phyloP scores from a whole-genome alignment of 2,888 invertebrate genomes.

The Melolontha melolontha region DNA sequence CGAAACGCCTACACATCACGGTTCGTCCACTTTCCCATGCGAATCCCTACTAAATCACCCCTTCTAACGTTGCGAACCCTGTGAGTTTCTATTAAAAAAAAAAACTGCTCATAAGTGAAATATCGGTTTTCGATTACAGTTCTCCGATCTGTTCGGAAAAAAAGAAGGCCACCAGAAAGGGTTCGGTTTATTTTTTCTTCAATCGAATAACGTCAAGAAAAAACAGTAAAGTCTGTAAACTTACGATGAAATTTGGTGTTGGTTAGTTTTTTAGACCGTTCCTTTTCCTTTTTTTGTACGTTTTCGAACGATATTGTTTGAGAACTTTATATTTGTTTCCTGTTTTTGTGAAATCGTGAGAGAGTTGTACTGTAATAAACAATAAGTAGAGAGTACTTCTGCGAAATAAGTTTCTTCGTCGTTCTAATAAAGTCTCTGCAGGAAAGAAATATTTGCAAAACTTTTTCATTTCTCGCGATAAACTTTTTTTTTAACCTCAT shows the following conservation, averaged over 20 bases:
- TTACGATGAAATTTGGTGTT: slow-evolving; percentile 23
- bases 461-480: no score
- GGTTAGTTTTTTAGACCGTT: slow-evolving; percentile 4
- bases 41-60: slow-evolving; percentile 34
- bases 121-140: slow-evolving; percentile 38
- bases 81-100: slow-evolving; percentile 31
- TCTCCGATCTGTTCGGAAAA: slow-evolving; percentile 7
- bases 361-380: slow-evolving; percentile 2
- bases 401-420: no score
- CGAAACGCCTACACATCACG: slow-evolving; percentile 44
- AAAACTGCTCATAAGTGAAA: slow-evolving; percentile 37
- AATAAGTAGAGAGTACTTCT: background rate
- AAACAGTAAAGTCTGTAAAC: slow-evolving; percentile 32
- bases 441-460: no score
- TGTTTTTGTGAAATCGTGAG: background rate
- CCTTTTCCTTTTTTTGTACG: slow-evolving; percentile 1
- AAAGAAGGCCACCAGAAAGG: slow-evolving; percentile 21
- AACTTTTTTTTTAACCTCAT: no score
- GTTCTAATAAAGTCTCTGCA: no score
- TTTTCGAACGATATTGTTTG: background rate
- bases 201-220: slow-evolving; percentile 27
- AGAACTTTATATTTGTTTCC: slow-evolving; percentile 11
- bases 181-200: slow-evolving; percentile 34
- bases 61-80: background rate
- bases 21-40: slow-evolving; percentile 42